These are phyloP conservation scores for Luidia sarsii DNA, from an alignment of 53 echinoderm and acorn worm genomes.

Conservation along the genomic window DNA sequence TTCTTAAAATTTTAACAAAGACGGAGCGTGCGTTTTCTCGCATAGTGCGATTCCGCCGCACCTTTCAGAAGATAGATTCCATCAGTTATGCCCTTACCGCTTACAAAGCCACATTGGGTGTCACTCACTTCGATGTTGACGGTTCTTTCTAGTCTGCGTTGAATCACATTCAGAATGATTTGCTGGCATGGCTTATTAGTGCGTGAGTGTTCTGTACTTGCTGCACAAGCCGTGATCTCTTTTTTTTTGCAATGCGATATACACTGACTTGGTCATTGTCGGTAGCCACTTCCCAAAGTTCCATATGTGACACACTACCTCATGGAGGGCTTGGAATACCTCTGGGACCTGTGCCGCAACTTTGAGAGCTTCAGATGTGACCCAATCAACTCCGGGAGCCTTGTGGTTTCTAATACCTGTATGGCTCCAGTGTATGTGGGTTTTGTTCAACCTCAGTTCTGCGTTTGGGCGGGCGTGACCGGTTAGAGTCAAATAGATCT, in stretches of 20 bases:
- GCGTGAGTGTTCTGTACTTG: background rate
- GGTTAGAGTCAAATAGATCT: slow-evolving; percentile 3
- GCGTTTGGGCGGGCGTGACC: background rate
- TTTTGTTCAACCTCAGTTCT: slow-evolving; percentile 10
- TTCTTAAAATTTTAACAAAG: slow-evolving; percentile 18
- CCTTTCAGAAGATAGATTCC: slow-evolving; percentile 15
- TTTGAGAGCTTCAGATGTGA: slow-evolving; percentile 16
- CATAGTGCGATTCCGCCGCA: background rate
- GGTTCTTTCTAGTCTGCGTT: slow-evolving; percentile 8
- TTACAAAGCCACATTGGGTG: slow-evolving; percentile 7
- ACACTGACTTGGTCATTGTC: background rate
- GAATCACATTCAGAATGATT: slow-evolving; percentile 2
- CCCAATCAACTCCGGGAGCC: slow-evolving; percentile 26
- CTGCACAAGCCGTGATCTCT: background rate
- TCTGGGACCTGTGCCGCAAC: background rate
- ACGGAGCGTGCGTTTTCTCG: slow-evolving; percentile 19
- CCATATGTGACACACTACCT: background rate
- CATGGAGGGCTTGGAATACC: background rate
- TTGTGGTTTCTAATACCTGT: slow-evolving; percentile 11
- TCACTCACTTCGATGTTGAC: background rate
- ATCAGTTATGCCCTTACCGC: slow-evolving; percentile 10
- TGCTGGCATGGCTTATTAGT: background rate
- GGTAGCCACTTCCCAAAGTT: slow-evolving; percentile 1
- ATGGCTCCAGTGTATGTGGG: background rate
- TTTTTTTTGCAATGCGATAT: slow-evolving; percentile 1